phyloP scores from a whole-genome alignment of 2,888 invertebrate genomes.

The Drosophila fungiperda region DNA sequence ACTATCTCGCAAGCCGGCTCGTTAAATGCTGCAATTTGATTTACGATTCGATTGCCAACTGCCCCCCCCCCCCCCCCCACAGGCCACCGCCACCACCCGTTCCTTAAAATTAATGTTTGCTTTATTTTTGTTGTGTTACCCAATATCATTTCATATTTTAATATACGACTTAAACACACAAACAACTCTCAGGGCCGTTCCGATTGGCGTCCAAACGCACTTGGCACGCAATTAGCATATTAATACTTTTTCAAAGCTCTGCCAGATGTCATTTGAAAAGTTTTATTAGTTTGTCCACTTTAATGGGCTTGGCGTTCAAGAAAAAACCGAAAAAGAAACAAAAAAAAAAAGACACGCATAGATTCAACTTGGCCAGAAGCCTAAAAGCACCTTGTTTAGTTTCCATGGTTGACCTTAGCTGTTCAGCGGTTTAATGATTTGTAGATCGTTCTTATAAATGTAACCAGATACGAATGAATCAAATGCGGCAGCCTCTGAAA shows the following conservation, averaged over 20 bases:
- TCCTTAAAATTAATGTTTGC: constrained; percentile 5
- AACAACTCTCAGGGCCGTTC: constrained; percentile 62
- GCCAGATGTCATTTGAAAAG: constrained; percentile 59
- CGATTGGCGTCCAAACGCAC: constrained; percentile 59
- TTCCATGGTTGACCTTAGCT: constrained; percentile 40
- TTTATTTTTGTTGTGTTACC: constrained; percentile 31
- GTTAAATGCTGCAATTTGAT: constrained; percentile 63
- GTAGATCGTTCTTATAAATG: constrained; percentile 42
- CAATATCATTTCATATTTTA: constrained; percentile 55
- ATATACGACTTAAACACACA: constrained; percentile 18
- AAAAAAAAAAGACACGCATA: constrained; percentile 10
- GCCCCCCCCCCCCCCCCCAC: neutral
- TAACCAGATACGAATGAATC: constrained; percentile 18
- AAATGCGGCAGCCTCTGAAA: constrained; percentile 3
- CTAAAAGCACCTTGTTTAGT: constrained; percentile 37
- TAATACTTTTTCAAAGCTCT: constrained; percentile 51
- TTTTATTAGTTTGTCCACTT: constrained; percentile 54
- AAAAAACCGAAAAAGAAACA: neutral
- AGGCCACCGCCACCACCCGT: neutral
- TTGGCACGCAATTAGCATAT: constrained; percentile 74
- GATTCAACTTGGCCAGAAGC: neutral
- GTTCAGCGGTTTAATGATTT: constrained; percentile 40
- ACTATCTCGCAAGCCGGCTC: constrained; percentile 30
- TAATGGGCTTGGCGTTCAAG: constrained; percentile 41
- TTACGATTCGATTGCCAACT: constrained; percentile 52